Evolutionary conservation across 1,140 invertebrate species (phyloP).

Genomic region (Apolygus lucorum): DNA sequence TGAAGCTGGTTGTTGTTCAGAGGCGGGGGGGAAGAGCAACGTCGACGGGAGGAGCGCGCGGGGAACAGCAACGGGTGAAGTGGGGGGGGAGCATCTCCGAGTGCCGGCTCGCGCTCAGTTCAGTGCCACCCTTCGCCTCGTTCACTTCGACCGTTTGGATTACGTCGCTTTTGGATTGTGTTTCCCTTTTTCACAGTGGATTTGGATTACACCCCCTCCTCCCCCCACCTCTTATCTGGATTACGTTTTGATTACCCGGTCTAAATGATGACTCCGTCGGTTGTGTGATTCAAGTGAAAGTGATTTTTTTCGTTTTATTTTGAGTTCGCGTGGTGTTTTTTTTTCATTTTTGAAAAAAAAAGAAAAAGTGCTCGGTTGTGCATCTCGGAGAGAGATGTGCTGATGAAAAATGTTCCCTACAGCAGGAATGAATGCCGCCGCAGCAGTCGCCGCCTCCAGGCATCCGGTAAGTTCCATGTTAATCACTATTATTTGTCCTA

Average conservation of each 20-base stretch:
- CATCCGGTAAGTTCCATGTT: constrained; percentile 34
- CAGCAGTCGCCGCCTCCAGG: constrained; percentile 35
- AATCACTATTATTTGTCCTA: too few species aligned
- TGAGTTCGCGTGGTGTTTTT: too few species aligned
- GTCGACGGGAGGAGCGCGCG: constrained; percentile 1
- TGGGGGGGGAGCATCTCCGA: constrained; percentile 5
- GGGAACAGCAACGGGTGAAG: constrained; percentile 2
- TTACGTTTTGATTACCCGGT: too few species aligned
- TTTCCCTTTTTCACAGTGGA: neutral
- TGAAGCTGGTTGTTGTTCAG: constrained; percentile 19
- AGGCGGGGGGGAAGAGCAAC: neutral
- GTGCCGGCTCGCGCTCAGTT: constrained; percentile 23
- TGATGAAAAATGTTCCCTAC: constrained; percentile 35
- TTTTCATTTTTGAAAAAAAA: too few species aligned
- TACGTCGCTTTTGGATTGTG: neutral
- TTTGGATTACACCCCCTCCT: neutral
- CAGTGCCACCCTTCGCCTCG: too few species aligned
- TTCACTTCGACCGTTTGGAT: constrained; percentile 5
- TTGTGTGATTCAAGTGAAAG: too few species aligned
- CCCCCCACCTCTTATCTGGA: too few species aligned
- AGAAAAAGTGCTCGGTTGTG: too few species aligned
- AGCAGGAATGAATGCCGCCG: constrained; percentile 36
- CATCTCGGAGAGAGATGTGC: constrained; percentile 28
- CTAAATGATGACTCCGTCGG: too few species aligned
- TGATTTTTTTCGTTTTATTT: too few species aligned